Percentiles rank a stretch among this genome's conserved stretches.
Evolutionary conservation across 2,888 invertebrate species (phyloP).

Genomic region (Drosophila cognata): DNA sequence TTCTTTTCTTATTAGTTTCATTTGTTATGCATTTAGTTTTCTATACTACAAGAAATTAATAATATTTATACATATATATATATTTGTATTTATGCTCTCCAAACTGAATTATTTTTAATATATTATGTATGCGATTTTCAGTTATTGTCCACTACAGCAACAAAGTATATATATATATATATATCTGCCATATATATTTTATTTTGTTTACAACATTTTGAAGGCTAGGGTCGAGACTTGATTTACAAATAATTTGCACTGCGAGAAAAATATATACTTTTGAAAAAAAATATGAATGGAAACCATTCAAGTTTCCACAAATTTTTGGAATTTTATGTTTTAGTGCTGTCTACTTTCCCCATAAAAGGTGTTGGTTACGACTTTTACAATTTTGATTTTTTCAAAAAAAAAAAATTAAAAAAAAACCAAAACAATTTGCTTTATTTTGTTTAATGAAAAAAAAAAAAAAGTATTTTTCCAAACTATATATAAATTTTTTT

Average conservation of each 20-base stretch:
- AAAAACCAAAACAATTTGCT: conserved; percentile 20
- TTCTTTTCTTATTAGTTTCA: conserved; percentile 49
- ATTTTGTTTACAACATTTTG: conserved; percentile 45
- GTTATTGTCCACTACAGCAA: conserved; percentile 23
- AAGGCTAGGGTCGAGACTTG: conserved; percentile 76
- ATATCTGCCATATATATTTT: neutral
- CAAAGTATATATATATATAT: conserved; percentile 1
- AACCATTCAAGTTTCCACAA: conserved; percentile 24
- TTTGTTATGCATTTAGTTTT: conserved; percentile 53
- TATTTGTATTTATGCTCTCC: conserved; percentile 46
- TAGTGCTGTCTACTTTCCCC: conserved; percentile 15
- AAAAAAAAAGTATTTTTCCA: conserved; percentile 28
- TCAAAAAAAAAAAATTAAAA: neutral
- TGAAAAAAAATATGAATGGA: conserved; percentile 6
- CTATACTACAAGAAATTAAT: conserved; percentile 37
- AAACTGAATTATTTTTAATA: conserved; percentile 28
- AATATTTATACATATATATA: conserved; percentile 23
- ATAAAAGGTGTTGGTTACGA: conserved; percentile 59
- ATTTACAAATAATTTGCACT: conserved; percentile 70
- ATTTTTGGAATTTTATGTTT: conserved; percentile 36
- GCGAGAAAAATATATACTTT: conserved; percentile 50
- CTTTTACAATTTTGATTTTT: conserved; percentile 36
- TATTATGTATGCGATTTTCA: conserved; percentile 43
- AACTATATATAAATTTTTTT: conserved; percentile 53
- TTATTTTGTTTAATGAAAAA: conserved; percentile 30